phyloP scores from a whole-genome alignment of 2,888 invertebrate genomes.

The Harpalus rufipes region DNA sequence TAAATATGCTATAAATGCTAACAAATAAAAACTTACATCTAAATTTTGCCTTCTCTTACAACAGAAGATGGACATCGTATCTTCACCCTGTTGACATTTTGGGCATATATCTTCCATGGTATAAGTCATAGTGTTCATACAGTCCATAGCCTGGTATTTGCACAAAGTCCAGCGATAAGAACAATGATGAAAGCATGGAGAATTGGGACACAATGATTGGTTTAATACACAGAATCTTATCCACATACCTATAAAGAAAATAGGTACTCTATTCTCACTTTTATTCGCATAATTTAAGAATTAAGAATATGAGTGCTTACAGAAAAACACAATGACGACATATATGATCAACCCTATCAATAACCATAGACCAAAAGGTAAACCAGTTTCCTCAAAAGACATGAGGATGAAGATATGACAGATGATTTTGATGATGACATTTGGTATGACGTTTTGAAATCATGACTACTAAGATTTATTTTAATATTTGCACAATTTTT shows the following conservation, averaged over 20 bases:
- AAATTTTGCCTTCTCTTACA: slow-evolving; percentile 3
- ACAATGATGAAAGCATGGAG: slow-evolving; percentile 9
- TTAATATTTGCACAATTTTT: no score
- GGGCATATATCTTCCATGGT: background rate
- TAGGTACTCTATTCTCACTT: background rate
- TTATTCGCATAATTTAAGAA: no score
- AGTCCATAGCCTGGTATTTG: background rate
- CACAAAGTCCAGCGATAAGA: background rate
- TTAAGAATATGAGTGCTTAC: background rate
- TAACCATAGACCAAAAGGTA: background rate
- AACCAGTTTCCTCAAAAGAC: slow-evolving; percentile 1
- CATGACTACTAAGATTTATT: no score
- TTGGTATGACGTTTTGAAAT: no score
- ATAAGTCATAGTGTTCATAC: background rate
- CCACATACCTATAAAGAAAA: slow-evolving; percentile 19
- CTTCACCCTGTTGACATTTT: background rate
- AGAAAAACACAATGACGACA: background rate
- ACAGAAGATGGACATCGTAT: background rate
- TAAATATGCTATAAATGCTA: no score
- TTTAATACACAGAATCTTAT: slow-evolving; percentile 13
- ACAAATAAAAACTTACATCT: slow-evolving; percentile 1
- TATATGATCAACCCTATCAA: background rate
- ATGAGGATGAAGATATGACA: background rate
- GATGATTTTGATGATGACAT: no score
- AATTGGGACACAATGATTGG: slow-evolving; percentile 6